Base-by-base conservation (phyloP, 64 coral and sea anemone genomes). In the Acropora tenuis region DNA sequence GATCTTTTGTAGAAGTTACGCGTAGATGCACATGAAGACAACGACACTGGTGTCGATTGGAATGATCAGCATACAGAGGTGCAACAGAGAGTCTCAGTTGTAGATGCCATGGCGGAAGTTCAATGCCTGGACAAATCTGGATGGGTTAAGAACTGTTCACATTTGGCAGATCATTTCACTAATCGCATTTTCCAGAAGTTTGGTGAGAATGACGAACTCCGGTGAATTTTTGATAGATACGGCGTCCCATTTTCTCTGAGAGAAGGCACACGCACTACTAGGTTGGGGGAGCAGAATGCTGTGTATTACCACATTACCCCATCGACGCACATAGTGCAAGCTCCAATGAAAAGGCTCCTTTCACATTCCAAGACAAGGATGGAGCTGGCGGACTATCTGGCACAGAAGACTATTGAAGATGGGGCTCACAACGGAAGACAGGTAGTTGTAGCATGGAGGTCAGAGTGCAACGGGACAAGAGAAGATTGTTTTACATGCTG, bases 181-280 rank as follows among this genome's bases (percentile, higher is more conserved):
- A 47, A 77, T 41, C 87, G 73, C 68, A 41, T 91, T 46, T 30
- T 84, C 13, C 13, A 74, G 12, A 91, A 47, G 50, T 91, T 74
- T 18, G 6, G 17, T 49, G 79, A 20, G 2, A 84, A 49, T 82
- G 67, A 84, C 2, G 79, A 91, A 84, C 8, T 84, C 3, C 80
- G 58, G 2, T 60, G 83, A 50, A 47, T 91, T 45, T 91, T 84
- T 53, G 80, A 91, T 50, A 91, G 89, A 55, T 91, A 91, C 48
- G 89, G 84, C n/a, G 42, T 91, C 15, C 47, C 67, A 8, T 75
- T n/a, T n/a, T n/a, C n/a, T n/a, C n/a, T n/a, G n/a, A n/a, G n/a
- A n/a, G n/a, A n/a, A n/a, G n/a, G n/a, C n/a, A n/a, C n/a, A n/a
- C n/a, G n/a, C n/a, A n/a, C n/a, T n/a, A n/a, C n/a, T n/a, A n/a